Conservation (phyloP, 2,113 vertebrate genomes). For the Ursus arctos region DNA sequence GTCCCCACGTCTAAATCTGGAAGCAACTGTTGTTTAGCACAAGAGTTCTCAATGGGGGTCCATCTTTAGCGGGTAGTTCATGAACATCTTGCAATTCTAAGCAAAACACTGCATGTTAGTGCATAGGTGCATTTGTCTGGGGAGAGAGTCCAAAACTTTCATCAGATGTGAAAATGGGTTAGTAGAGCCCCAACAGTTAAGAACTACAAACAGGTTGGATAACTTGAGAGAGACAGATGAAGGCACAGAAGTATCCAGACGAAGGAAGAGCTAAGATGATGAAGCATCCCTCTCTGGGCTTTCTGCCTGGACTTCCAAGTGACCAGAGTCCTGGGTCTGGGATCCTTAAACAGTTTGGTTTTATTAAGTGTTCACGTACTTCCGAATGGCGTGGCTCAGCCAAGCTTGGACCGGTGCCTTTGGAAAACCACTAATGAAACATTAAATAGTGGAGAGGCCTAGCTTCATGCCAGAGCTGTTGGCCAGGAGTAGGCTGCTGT, state of each 20-base stretch:
- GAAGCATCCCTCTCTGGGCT: neutral
- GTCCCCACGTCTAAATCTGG: neutral
- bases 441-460: conserved; percentile 59
- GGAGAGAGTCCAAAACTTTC: neutral
- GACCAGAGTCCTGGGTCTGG: conserved; percentile 65
- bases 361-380: conserved; percentile 74
- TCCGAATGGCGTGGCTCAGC: conserved; percentile 27
- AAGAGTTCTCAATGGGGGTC: neutral
- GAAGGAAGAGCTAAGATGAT: neutral
- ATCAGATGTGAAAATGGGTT: neutral
- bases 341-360: conserved; percentile 73
- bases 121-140: neutral
- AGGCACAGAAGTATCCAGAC: neutral
- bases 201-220: neutral
- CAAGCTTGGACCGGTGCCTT: conserved; percentile 69
- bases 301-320: conserved; percentile 24
- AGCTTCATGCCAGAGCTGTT: conserved; percentile 62
- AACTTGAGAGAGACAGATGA: neutral
- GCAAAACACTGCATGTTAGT: neutral
- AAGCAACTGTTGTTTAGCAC: neutral
- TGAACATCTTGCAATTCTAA: neutral
- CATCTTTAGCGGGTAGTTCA: neutral
- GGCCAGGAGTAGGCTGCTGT: conserved; percentile 58
- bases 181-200: neutral
- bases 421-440: conserved; percentile 77